These are phyloP conservation scores for Drosophila rhopaloa DNA, from an alignment of 1,140 invertebrate species.

Conservation along the genomic window DNA sequence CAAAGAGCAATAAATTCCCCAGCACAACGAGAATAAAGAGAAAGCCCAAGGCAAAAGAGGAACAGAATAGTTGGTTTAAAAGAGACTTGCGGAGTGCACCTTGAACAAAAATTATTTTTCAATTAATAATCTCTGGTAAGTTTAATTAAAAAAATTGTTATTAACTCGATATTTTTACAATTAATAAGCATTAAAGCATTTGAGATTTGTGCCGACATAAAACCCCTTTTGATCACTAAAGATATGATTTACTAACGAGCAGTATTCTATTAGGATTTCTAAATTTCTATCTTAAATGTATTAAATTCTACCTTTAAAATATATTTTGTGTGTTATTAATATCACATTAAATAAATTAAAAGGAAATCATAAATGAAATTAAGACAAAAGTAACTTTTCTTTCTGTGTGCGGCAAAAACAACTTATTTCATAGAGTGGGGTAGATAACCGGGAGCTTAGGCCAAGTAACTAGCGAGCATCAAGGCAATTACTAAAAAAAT, in stretches of 20 bases:
- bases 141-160: too few species aligned
- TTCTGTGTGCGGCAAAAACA: constrained; percentile 35
- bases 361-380: not conserved
- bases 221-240: too few species aligned
- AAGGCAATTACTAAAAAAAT: constrained; percentile 69
- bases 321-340: too few species aligned
- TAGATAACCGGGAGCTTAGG: constrained; percentile 25
- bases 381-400: constrained; percentile 2
- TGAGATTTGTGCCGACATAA: too few species aligned
- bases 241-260: too few species aligned
- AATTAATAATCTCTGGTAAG: too few species aligned
- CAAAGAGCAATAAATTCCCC: constrained; percentile 74
- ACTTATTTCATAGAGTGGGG: constrained; percentile 27
- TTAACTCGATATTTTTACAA: too few species aligned
- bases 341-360: too few species aligned
- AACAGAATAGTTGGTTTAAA: constrained; percentile 30
- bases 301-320: too few species aligned
- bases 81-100: constrained; percentile 7
- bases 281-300: too few species aligned
- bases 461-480: constrained; percentile 59
- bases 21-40: constrained; percentile 22
- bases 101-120: not conserved
- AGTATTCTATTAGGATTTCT: too few species aligned
- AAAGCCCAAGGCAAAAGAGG: constrained; percentile 18
- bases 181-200: too few species aligned